phyloP scores from a whole-genome alignment of 2,113 vertebrate genomes.

The Haemorhous mexicanus region DNA sequence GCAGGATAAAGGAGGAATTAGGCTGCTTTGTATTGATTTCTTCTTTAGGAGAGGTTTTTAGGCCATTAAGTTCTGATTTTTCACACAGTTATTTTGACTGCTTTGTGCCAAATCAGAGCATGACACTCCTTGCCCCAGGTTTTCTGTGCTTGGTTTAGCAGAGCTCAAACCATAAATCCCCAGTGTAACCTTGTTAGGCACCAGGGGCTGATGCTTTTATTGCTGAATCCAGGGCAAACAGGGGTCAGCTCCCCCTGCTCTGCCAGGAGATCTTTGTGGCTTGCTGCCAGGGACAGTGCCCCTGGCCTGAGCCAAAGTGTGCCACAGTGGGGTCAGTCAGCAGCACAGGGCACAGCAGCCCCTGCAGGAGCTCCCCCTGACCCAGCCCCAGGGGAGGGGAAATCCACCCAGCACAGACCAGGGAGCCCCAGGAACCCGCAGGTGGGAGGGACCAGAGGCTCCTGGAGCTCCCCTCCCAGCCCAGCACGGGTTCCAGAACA shows the following conservation, averaged over 20 bases:
- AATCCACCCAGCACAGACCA: too few relatives aligned
- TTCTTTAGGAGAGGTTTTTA: neutral
- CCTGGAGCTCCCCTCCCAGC: too few relatives aligned
- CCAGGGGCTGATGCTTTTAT: neutral
- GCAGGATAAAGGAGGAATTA: neutral
- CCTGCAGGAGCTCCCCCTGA: neutral
- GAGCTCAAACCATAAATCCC: neutral
- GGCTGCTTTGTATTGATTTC: neutral
- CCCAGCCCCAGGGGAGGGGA: too few relatives aligned
- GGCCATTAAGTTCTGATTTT: neutral
- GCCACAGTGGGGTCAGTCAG: neutral
- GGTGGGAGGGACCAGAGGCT: too few relatives aligned
- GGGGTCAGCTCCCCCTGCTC: neutral
- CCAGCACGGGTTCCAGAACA: too few relatives aligned
- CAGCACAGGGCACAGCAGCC: neutral
- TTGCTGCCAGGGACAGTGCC: too few relatives aligned
- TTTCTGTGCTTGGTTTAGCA: neutral
- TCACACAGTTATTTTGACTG: neutral
- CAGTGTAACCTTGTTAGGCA: neutral
- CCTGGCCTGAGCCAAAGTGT: neutral
- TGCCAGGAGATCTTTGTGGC: fast-evolving
- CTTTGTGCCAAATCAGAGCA: neutral
- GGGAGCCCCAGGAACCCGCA: too few relatives aligned
- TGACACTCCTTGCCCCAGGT: neutral
- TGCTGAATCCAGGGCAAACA: neutral